Conservation (phyloP, 37 sponge, comb jelly and placozoan genomes). For the Diacarnus erythraeanus region DNA sequence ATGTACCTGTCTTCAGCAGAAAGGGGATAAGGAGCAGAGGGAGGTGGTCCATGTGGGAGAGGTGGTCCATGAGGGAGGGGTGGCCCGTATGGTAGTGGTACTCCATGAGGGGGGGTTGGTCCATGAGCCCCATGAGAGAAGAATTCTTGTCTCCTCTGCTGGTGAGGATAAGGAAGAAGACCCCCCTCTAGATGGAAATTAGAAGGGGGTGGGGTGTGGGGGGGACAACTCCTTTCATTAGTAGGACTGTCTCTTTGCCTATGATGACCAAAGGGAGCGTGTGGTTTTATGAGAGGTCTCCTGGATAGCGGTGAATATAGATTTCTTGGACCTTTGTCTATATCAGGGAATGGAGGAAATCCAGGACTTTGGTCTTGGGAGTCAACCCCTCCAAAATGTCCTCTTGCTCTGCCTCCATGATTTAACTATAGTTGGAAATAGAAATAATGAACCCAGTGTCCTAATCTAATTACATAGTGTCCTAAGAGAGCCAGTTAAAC, state of each 20-base stretch:
- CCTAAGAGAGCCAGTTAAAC: too few species aligned
- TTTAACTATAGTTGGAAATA: background rate
- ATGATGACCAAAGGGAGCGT: too few species aligned
- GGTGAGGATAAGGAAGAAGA: background rate
- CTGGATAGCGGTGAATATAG: too few species aligned
- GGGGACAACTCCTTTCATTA: too few species aligned
- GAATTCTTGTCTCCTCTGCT: background rate
- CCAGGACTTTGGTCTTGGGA: background rate
- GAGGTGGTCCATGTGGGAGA: background rate
- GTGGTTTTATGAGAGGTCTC: too few species aligned
- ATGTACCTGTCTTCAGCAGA: background rate
- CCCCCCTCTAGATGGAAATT: background rate
- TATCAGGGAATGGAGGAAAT: background rate
- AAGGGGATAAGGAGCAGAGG: background rate
- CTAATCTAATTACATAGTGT: too few species aligned
- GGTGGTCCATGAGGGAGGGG: too few species aligned
- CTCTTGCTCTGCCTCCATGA: background rate
- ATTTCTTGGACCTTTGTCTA: too few species aligned
- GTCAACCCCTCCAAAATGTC: background rate
- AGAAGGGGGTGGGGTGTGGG: background rate
- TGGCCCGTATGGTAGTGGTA: too few species aligned
- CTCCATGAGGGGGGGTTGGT: too few species aligned
- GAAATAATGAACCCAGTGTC: background rate
- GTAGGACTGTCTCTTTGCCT: background rate
- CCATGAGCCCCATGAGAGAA: too few species aligned